phyloP scores from a whole-genome alignment of 1,140 invertebrate genomes.

The Zaprionus taronus region DNA sequence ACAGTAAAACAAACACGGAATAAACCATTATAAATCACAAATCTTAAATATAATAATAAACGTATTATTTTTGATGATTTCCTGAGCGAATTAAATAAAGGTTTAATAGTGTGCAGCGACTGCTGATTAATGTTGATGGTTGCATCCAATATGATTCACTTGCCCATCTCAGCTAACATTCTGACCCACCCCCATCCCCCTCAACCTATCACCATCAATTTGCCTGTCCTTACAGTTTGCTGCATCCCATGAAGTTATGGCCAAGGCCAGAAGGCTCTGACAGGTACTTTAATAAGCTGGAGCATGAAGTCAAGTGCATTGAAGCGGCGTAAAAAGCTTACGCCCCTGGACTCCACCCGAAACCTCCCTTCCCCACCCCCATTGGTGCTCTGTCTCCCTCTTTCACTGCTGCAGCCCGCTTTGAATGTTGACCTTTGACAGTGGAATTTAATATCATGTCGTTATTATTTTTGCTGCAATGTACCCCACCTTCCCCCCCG shows the following conservation, averaged over 20 bases:
- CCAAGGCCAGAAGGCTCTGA: background rate
- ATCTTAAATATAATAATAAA: background rate
- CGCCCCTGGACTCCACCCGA: background rate
- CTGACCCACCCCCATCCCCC: background rate
- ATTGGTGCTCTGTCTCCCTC: background rate
- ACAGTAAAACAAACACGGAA: background rate
- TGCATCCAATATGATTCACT: conserved; percentile 26
- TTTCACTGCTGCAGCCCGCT: conserved; percentile 5
- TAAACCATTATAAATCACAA: background rate
- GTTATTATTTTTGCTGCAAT: conserved; percentile 15
- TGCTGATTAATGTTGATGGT: conserved; percentile 27
- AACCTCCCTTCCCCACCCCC: background rate
- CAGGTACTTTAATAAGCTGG: background rate
- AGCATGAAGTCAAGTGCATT: background rate
- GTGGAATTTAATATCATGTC: conserved; percentile 53
- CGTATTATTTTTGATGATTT: background rate
- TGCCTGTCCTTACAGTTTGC: background rate
- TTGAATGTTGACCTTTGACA: conserved; percentile 34
- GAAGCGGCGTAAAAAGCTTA: conserved; percentile 1
- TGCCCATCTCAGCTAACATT: background rate
- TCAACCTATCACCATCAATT: no score
- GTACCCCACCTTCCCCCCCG: background rate
- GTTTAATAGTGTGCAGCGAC: conserved; percentile 3
- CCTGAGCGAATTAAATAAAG: background rate
- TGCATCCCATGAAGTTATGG: background rate